These are phyloP conservation scores for Eospalax fontanierii DNA, from an alignment of 2,797 vertebrate species.

Conservation along the genomic window DNA sequence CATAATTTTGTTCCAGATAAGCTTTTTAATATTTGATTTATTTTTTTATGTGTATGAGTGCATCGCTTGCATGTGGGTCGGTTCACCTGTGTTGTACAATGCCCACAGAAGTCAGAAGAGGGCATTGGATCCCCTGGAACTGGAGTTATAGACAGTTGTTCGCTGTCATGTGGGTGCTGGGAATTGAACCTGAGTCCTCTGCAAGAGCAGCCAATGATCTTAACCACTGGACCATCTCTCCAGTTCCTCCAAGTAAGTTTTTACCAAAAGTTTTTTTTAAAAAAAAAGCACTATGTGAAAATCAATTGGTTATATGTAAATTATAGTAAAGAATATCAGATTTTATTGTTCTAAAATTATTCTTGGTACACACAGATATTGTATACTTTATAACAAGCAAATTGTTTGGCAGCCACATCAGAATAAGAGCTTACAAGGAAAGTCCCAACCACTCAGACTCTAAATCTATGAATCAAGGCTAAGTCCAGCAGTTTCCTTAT, in stretches of 20 bases:
- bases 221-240: too few species aligned
- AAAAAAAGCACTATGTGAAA: not conserved
- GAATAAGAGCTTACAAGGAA: not conserved
- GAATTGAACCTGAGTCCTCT: too few species aligned
- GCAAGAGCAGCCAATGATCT: too few species aligned
- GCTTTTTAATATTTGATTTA: not conserved
- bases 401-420: not conserved
- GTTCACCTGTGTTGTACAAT: too few species aligned
- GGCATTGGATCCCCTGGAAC: too few species aligned
- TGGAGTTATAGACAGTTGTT: too few species aligned
- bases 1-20: not conserved
- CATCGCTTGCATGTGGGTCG: too few species aligned
- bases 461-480: not conserved
- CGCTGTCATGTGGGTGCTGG: too few species aligned
- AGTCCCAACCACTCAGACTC: not conserved
- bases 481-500: not conserved
- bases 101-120: too few species aligned
- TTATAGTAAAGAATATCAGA: constrained; percentile 3
- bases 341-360: constrained; percentile 28
- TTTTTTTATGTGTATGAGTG: too few species aligned
- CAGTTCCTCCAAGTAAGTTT: not conserved
- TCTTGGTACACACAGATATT: not conserved
- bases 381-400: constrained; percentile 26
- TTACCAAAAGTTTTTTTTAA: constrained; percentile 51
- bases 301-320: not conserved